Percentiles rank a stretch among this genome's conserved stretches.
phyloP scores from a whole-genome alignment of 2,113 vertebrate genomes.

The Gallinago paraguaiae region DNA sequence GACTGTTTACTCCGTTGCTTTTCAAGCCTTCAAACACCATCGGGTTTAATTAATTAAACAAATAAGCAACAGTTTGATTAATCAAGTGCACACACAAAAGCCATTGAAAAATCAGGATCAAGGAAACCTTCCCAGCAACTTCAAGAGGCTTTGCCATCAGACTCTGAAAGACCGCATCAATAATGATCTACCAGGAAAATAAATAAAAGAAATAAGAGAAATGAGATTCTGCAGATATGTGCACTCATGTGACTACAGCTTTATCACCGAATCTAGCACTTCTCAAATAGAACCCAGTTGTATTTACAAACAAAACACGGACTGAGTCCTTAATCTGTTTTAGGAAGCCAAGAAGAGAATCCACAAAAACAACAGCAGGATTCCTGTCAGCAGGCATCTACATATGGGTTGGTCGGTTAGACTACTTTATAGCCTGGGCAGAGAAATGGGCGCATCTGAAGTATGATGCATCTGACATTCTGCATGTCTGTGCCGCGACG shows the following conservation, averaged over 20 bases:
- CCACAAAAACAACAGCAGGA: not conserved
- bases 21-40: constrained; percentile 20
- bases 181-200: not conserved
- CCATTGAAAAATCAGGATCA: not conserved
- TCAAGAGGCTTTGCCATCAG: not conserved
- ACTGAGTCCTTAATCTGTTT: not conserved
- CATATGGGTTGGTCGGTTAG: not conserved
- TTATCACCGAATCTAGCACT: not conserved
- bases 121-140: not conserved
- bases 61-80: constrained; percentile 20
- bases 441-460: not conserved
- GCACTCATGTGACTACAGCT: not conserved
- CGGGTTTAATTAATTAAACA: constrained; percentile 47
- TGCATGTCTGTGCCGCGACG: not conserved
- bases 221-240: not conserved
- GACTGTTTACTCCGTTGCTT: not conserved
- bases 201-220: not conserved
- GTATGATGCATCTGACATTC: not conserved
- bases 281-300: not conserved
- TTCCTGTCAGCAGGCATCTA: not conserved
- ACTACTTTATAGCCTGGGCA: not conserved
- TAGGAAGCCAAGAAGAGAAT: not conserved
- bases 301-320: not conserved
- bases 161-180: not conserved
- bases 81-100: constrained; percentile 15